phyloP scores from a whole-genome alignment of 2,888 invertebrate genomes.

The Polymixis lichenea region DNA sequence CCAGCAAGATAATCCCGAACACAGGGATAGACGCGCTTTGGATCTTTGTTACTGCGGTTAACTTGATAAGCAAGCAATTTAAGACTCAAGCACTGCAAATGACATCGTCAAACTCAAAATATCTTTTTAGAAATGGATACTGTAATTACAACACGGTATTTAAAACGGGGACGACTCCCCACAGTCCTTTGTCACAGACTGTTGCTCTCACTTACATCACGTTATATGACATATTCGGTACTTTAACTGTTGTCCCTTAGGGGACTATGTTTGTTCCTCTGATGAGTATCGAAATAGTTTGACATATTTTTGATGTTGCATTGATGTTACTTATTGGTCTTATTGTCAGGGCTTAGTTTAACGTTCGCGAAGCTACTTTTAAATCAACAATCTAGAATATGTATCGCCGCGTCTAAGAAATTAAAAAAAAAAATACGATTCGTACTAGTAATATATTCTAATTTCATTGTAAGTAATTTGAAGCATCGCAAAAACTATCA shows the following conservation, averaged over 20 bases:
- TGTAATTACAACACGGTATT: slow-evolving; percentile 63
- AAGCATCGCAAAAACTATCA: slow-evolving; percentile 49
- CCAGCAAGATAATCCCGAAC: slow-evolving; percentile 35
- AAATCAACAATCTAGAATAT: background rate
- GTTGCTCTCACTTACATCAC: slow-evolving; percentile 74
- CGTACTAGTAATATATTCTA: background rate
- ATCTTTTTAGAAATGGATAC: slow-evolving; percentile 39
- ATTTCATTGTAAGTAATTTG: background rate
- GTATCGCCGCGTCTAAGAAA: background rate
- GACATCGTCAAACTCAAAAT: slow-evolving; percentile 31
- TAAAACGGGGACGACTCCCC: slow-evolving; percentile 57
- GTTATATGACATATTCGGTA: slow-evolving; percentile 67
- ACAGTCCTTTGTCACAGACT: slow-evolving; percentile 72
- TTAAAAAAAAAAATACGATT: background rate
- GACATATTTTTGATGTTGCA: background rate
- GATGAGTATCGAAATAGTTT: slow-evolving; percentile 44
- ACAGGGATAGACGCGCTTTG: slow-evolving; percentile 34
- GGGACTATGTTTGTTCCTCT: slow-evolving; percentile 60
- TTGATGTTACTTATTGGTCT: background rate
- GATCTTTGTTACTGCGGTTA: slow-evolving; percentile 39
- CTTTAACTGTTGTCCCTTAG: slow-evolving; percentile 58
- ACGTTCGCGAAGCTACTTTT: background rate
- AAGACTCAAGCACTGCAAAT: slow-evolving; percentile 19
- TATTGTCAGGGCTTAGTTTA: background rate
- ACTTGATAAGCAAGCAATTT: slow-evolving; percentile 38